Evolutionary conservation across 2,888 invertebrate genomes (phyloP).

Genomic region (Frankliniella intonsa): DNA sequence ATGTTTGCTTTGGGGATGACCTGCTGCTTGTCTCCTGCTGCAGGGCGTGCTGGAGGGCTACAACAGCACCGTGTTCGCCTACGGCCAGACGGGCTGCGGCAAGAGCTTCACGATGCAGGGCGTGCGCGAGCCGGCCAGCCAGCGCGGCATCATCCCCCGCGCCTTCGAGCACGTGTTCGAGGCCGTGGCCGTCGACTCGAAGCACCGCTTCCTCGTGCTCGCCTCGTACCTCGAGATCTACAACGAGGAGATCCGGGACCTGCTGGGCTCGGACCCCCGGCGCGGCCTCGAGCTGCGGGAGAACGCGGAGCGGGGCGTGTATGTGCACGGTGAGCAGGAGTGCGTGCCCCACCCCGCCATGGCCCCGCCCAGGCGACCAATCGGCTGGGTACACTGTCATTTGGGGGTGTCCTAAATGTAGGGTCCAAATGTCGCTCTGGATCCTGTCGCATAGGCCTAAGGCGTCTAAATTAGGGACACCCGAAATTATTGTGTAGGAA

Average conservation of each 20-base stretch:
- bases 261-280: constrained; percentile 57
- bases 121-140: constrained; percentile 47
- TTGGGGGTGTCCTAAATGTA: too few species aligned
- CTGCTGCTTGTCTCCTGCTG: constrained; percentile 30
- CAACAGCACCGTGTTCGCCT: constrained; percentile 89
- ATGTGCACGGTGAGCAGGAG: constrained; percentile 53
- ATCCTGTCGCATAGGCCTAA: too few species aligned
- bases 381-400: too few species aligned
- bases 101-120: constrained; percentile 91
- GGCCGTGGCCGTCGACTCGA: constrained; percentile 66
- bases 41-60: constrained; percentile 84
- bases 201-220: constrained; percentile 67
- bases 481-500: too few species aligned
- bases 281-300: constrained; percentile 62
- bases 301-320: constrained; percentile 60
- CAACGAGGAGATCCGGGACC: constrained; percentile 72
- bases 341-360: too few species aligned
- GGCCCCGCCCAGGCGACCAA: too few species aligned
- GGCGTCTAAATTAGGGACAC: too few species aligned
- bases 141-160: constrained; percentile 64
- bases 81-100: constrained; percentile 89
- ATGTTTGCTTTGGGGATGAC: too few species aligned
- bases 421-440: too few species aligned
- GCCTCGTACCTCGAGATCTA: constrained; percentile 81
- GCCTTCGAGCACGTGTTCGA: constrained; percentile 88